Base-by-base conservation (phyloP, 2,888 invertebrate genomes). In the Timandra comae region DNA sequence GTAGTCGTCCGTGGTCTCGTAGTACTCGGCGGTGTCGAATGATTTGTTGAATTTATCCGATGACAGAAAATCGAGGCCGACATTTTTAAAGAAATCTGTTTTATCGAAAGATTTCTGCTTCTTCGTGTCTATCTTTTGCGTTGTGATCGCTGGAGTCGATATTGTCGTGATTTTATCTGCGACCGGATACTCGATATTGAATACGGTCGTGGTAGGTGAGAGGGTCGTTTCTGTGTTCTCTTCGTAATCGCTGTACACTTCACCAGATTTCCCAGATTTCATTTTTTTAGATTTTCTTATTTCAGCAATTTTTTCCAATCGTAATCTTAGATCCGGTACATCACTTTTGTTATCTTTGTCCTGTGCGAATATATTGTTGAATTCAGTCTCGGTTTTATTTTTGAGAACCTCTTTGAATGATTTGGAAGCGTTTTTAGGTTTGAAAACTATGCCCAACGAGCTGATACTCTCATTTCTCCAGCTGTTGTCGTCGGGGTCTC, bases 401-500 rank as follows among this genome's bases (percentile, higher is more conserved):
- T 76, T 84, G 9, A 84, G 52, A 9, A 85, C 80, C 59, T 82
- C 67, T 32, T 77, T 82, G 39, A 81, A 78, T 10, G 80, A 74
- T 50, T 80, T 85, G 1, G 85, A 69, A 7, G 82, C 73, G 46
- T 80, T 81, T 41, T 79, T 82, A 0, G 80, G 73, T 45, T 84
- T 84, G 38, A 82, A 84, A 8, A 84, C 82, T n/a, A 85, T 84
- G 12, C 85, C 85, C 21, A 81, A 38, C 3, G 79, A 81, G 43
- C 76, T 84, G 25, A 85, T 70, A 41, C 85, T 84, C 56, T 84
- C 81, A 40, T 84, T 85, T 54, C 85, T 69, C 85, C 85, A 85
- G 39, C 80, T 82, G 36, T 82, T 82, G 38, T 85, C 85, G 33
- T 85, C 84, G 0, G 84, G 85, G 33, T 85, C 69, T 49, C 82